These are phyloP conservation scores for Heterotilapia buettikoferi DNA, from an alignment of 2,113 vertebrate genomes.

Conservation along the genomic window DNA sequence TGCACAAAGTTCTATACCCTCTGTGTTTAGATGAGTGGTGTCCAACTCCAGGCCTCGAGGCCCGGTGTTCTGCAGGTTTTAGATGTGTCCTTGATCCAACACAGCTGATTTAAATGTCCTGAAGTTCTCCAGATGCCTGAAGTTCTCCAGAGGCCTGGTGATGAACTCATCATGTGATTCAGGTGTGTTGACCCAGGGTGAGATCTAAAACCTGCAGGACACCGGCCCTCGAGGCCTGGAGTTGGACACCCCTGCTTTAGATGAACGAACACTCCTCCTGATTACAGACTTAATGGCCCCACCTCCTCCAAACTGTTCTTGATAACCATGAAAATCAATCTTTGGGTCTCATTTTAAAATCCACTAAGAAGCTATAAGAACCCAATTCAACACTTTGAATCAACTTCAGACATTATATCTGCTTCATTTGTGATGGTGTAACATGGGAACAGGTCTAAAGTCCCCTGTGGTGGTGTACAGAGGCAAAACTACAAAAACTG, in stretches of 20 bases:
- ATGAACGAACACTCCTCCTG: fast-evolving
- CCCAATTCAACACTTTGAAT: not conserved
- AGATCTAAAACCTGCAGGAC: not conserved
- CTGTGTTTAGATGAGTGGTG: not conserved
- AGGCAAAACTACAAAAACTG: not conserved
- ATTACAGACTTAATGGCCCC: not conserved
- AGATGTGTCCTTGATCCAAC: not conserved
- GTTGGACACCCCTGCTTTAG: not conserved
- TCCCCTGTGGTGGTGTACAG: not conserved
- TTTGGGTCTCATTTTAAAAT: not conserved
- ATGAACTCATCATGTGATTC: not conserved
- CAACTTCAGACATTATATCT: not conserved
- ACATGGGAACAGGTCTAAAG: not conserved
- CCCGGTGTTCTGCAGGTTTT: not conserved
- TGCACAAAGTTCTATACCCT: fast-evolving
- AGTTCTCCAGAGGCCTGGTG: not conserved
- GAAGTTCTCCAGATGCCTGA: not conserved
- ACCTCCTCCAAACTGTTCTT: fast-evolving
- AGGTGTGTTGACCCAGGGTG: fast-evolving
- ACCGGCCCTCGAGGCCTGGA: not conserved
- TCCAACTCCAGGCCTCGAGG: not conserved
- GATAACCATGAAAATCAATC: not conserved
- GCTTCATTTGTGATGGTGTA: not conserved
- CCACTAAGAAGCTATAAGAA: not conserved
- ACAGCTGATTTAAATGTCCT: not conserved